phyloP scores from a whole-genome alignment of 2,113 vertebrate genomes.

The Bubalus kerabau region DNA sequence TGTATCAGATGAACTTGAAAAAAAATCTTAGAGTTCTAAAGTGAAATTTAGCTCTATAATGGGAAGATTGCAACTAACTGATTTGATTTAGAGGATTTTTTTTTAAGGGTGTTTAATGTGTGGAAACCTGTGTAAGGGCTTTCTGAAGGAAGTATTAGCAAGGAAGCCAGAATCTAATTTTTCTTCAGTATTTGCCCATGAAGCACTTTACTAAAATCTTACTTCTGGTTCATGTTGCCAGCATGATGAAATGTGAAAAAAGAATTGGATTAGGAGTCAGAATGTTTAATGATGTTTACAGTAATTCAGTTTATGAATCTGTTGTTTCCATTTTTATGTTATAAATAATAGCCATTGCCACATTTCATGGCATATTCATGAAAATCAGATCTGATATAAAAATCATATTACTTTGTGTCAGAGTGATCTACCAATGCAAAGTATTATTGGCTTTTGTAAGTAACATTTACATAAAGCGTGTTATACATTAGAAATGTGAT shows the following conservation, averaged over 20 bases:
- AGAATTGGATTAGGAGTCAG: not conserved
- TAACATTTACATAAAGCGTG: not conserved
- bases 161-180: not conserved
- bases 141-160: not conserved
- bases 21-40: not conserved
- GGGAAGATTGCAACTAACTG: not conserved
- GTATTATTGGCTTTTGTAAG: not conserved
- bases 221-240: not conserved
- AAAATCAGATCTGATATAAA: not conserved
- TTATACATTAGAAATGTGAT: not conserved
- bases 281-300: not conserved
- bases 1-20: not conserved
- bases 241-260: not conserved
- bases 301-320: not conserved
- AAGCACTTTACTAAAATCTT: not conserved
- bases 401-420: not conserved
- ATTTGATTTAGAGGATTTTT: not conserved
- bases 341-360: not conserved
- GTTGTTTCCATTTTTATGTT: not conserved
- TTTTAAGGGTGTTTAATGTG: not conserved
- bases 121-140: not conserved
- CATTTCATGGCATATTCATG: conserved; percentile 6
- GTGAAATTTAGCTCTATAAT: not conserved
- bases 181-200: not conserved
- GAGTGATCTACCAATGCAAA: not conserved